Base-by-base conservation (phyloP, 2,888 invertebrate genomes). In the Adela reaumurella region DNA sequence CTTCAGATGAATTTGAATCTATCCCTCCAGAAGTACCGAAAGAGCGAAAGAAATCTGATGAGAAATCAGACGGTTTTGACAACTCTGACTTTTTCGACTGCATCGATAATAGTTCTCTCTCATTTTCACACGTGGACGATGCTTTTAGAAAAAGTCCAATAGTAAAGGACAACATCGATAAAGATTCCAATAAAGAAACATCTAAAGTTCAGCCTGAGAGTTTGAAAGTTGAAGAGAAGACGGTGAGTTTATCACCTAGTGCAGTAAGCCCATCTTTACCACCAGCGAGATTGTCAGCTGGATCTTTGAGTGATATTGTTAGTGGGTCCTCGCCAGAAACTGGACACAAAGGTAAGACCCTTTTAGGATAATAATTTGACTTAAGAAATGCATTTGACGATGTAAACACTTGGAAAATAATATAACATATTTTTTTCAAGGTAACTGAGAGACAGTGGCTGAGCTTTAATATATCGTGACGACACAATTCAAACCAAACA, bases 261-360 rank as follows among this genome's bases (percentile, higher is more conserved):
- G 70, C 62, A 0, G 55, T 57, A 43, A 49, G 57, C 35, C 55
- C 57, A 3, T 24, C 55, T 17, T 67, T 68, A 35, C 81, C 82
- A 6, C 76, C 82, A 1, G 70, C 71, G 52, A 63, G 83, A 46
- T 67, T 83, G 17, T 86, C 85, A 0, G 81, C 85, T 0, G 85
- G 83, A 0, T 86, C 86, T 8, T 68, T 84, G 11, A 85, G 85
- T 50, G 86, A 86, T 55, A 82, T 83, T 1, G 70, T 81, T 2
- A 85, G 85, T 57, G 85, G 83, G 0, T 86, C 85, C 29, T 86
- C 85, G 1, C 85, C 86, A 0, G 86, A 86, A 59, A 77, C 82
- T 29, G 85, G 83, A 65, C 81, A 80, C 63, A 54, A 48, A 45
- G 45, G 45, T 45, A 19, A 24, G 24, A 24, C 24, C 8, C 8